Evolutionary conservation across 2,113 vertebrate species (phyloP).

Genomic region (Mesocricetus auratus): DNA sequence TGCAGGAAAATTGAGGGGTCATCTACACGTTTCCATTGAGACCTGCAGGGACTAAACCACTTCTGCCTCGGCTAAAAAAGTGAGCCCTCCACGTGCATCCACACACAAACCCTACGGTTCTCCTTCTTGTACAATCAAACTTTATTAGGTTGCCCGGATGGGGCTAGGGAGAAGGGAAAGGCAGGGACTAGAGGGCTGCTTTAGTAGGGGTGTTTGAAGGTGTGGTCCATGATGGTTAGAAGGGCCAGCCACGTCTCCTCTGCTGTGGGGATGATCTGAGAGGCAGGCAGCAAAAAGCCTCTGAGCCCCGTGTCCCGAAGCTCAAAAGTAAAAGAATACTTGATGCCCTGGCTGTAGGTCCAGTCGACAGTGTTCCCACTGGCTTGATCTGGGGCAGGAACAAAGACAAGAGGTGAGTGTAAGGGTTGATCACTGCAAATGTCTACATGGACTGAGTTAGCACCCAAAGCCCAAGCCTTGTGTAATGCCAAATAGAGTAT

Average conservation of each 20-base stretch:
- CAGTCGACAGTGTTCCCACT: conserved; percentile 94
- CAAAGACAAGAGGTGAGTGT: fast-evolving
- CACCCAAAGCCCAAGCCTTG: not conserved
- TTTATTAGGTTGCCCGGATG: conserved; percentile 66
- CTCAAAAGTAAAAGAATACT: conserved; percentile 97
- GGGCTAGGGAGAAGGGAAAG: not conserved
- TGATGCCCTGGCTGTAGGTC: conserved; percentile 94
- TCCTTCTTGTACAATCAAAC: not conserved
- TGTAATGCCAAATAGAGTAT: not conserved
- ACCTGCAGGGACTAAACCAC: conserved; percentile 24
- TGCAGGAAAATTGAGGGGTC: conserved; percentile 43
- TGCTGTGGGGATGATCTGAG: conserved; percentile 94
- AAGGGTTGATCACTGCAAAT: not conserved
- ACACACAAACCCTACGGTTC: not conserved
- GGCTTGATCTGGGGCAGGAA: conserved; percentile 89
- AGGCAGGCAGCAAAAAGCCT: conserved; percentile 94
- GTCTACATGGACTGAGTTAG: not conserved
- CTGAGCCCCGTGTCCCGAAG: conserved; percentile 93
- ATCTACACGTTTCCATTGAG: conserved; percentile 36
- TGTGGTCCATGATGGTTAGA: conserved; percentile 91
- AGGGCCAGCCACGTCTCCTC: conserved; percentile 94
- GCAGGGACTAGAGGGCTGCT: fast-evolving
- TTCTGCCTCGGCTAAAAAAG: conserved; percentile 33
- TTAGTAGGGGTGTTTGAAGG: conserved; percentile 89
- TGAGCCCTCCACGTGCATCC: not conserved